A percentile compares a stretch with the other conserved stretches of the same genome.
Evolutionary conservation across 2,797 vertebrate species (phyloP).

Genomic region (Scarus forsteni): DNA sequence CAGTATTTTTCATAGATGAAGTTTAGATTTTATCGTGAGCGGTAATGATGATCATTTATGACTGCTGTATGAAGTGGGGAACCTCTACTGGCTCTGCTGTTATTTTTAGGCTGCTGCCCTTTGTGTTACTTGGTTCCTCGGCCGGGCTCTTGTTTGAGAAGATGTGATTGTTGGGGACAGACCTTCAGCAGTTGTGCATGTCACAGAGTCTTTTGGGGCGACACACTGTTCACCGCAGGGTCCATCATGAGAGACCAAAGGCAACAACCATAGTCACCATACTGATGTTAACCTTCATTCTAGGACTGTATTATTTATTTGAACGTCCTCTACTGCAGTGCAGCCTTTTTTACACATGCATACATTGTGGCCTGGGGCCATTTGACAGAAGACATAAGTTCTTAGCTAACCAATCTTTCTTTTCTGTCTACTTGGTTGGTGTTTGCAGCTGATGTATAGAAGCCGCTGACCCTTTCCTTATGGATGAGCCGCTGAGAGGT

Average conservation of each 20-base stretch:
- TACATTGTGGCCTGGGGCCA: conserved; percentile 3
- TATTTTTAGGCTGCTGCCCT: conserved; percentile 77
- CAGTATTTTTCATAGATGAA: too few relatives aligned
- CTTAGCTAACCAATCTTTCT: conserved; percentile 12
- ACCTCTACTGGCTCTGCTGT: conserved; percentile 60
- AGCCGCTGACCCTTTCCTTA: conserved; percentile 39
- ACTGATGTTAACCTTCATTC: conserved; percentile 55
- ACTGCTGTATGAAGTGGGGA: conserved; percentile 39
- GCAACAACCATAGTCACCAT: conserved; percentile 32
- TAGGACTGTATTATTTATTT: conserved; percentile 50
- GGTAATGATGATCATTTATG: conserved; percentile 43
- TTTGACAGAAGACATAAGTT: conserved; percentile 10
- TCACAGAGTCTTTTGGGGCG: conserved; percentile 67
- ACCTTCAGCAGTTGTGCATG: conserved; percentile 80
- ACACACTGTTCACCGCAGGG: conserved; percentile 61
- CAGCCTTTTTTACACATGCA: conserved; percentile 22
- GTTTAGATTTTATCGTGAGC: conserved; percentile 4
- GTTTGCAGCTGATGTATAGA: conserved; percentile 34
- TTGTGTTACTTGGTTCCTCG: conserved; percentile 68
- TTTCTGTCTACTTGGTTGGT: conserved; percentile 23
- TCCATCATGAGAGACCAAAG: conserved; percentile 46
- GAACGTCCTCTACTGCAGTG: background rate
- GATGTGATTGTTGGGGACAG: conserved; percentile 79
- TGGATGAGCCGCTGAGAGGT: conserved; percentile 25
- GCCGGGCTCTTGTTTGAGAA: conserved; percentile 50